Percentiles rank a stretch among this genome's conserved stretches.
These are phyloP conservation scores for Cenopis cana DNA, from an alignment of 2,888 invertebrate species.

Conservation along the genomic window DNA sequence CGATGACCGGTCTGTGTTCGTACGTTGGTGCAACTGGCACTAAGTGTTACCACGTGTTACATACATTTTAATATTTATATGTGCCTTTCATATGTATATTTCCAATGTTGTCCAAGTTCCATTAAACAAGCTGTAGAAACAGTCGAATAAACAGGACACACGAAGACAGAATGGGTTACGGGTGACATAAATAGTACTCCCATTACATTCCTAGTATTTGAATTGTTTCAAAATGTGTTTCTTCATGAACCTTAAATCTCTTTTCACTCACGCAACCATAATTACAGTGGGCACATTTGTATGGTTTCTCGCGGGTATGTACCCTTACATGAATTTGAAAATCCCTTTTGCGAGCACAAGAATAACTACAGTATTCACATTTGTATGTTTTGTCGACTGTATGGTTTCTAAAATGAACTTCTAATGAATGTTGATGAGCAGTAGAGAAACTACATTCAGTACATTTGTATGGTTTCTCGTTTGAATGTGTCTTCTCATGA, in stretches of 20 bases:
- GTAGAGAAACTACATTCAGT: neutral
- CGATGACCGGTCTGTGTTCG: too few relatives aligned
- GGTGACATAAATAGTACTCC: too few relatives aligned
- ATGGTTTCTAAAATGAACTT: neutral
- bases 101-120: too few relatives aligned
- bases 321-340: neutral
- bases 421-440: neutral
- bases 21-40: too few relatives aligned
- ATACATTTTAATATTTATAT: too few relatives aligned
- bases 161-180: too few relatives aligned
- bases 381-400: neutral
- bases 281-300: neutral
- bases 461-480: neutral
- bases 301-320: neutral
- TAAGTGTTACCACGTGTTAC: too few relatives aligned
- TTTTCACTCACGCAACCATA: neutral
- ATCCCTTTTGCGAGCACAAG: neutral
- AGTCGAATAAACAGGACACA: too few relatives aligned
- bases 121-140: too few relatives aligned
- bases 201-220: neutral
- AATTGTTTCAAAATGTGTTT: neutral
- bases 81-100: too few relatives aligned
- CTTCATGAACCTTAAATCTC: neutral
- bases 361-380: neutral
- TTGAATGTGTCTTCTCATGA: too few relatives aligned